Conservation (phyloP, 2,888 invertebrate species). For the Stegana nigrithorax region DNA sequence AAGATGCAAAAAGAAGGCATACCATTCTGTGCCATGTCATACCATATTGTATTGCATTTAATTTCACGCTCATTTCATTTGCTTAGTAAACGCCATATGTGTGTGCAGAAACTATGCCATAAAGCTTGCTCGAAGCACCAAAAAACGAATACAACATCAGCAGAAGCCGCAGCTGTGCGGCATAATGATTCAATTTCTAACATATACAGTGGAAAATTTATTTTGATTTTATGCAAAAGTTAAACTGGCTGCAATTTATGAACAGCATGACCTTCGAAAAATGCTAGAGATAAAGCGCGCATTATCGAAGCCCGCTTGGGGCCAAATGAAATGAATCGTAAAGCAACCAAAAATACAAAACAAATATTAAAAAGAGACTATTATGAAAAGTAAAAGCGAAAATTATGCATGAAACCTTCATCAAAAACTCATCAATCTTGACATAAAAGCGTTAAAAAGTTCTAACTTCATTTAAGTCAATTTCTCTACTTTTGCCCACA, state of each 20-base stretch:
- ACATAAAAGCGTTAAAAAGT: background rate
- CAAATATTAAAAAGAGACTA: background rate
- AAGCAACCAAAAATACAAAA: background rate
- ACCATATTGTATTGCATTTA: slow-evolving; percentile 22
- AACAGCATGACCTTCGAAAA: too few relatives aligned
- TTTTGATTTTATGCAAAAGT: too few relatives aligned
- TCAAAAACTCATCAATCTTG: slow-evolving; percentile 16
- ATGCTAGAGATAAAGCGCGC: too few relatives aligned
- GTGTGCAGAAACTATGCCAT: background rate
- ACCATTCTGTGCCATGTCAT: background rate
- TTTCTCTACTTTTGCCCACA: background rate
- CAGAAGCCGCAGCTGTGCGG: background rate
- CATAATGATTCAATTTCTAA: too few relatives aligned
- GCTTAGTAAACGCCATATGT: background rate
- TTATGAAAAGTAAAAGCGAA: too few relatives aligned
- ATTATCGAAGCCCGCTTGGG: too few relatives aligned
- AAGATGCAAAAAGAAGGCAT: background rate
- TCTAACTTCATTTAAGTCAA: slow-evolving; percentile 9
- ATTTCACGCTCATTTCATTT: slow-evolving; percentile 18
- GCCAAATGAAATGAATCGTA: too few relatives aligned
- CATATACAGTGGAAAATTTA: too few relatives aligned
- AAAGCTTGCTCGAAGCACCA: background rate
- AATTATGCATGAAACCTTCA: slow-evolving; percentile 13
- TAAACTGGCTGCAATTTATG: slow-evolving; percentile 1
- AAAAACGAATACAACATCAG: slow-evolving; percentile 4